Conservation (phyloP, 2,888 invertebrate genomes). For the Netelia virgata region DNA sequence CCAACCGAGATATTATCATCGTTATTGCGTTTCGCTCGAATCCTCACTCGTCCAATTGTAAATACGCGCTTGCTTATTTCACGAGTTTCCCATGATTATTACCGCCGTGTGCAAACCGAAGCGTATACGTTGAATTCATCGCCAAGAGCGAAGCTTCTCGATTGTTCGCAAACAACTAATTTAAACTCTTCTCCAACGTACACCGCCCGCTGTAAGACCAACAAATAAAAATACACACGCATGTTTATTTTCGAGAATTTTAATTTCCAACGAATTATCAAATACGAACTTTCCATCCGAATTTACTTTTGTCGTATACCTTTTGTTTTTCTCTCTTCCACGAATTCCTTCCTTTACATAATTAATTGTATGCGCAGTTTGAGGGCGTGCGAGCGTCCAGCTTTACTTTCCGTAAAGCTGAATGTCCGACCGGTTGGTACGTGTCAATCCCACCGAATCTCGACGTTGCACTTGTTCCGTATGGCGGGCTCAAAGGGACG, state of each 20-base stretch:
- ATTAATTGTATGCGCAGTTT: slow-evolving; percentile 28
- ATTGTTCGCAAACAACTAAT: slow-evolving; percentile 7
- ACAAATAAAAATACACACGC: not conserved
- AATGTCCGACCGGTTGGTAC: not conserved
- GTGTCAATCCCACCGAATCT: not conserved
- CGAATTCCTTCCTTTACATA: slow-evolving; percentile 18
- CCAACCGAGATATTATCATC: too few species aligned
- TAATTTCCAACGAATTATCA: slow-evolving; percentile 6
- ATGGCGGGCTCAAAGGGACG: not conserved
- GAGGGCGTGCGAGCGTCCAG: slow-evolving; percentile 20
- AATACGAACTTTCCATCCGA: too few species aligned
- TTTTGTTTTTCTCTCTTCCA: not conserved
- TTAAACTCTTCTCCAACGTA: not conserved
- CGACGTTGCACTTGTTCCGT: not conserved
- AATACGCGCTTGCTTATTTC: too few species aligned
- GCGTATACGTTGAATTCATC: not conserved
- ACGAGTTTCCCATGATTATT: too few species aligned
- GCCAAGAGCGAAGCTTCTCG: not conserved
- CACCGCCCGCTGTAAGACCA: not conserved
- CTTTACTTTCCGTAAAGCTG: not conserved
- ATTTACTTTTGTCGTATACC: not conserved
- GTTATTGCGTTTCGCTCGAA: too few species aligned
- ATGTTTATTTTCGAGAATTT: not conserved
- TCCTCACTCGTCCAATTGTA: too few species aligned
- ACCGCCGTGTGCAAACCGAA: not conserved